A percentile compares a stretch with the other conserved stretches of the same genome.
These are phyloP conservation scores for Eurytoma californica DNA, from an alignment of 2,888 invertebrate genomes.

Conservation along the genomic window DNA sequence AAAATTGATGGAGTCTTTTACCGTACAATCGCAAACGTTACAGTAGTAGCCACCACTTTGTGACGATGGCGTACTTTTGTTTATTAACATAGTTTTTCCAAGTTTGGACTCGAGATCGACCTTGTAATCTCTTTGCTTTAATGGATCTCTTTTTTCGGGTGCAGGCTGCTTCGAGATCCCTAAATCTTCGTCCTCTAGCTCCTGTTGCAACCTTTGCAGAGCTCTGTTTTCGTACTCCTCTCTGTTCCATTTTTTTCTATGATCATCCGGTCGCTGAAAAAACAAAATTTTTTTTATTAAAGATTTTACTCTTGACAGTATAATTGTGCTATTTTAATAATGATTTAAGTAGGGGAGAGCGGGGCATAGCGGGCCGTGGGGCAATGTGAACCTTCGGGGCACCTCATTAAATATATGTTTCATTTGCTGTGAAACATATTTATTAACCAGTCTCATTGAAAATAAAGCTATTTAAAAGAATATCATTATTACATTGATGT, in stretches of 20 bases:
- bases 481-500: too few species aligned
- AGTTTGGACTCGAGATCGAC: constrained; percentile 98
- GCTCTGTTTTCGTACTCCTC: constrained; percentile 95
- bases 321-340: too few species aligned
- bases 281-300: background rate
- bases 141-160: constrained; percentile 90
- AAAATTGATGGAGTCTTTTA: constrained; percentile 99
- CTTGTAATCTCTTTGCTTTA: constrained; percentile 96
- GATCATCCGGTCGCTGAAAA: constrained; percentile 85
- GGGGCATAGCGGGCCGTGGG: too few species aligned
- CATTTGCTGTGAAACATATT: too few species aligned
- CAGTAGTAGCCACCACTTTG: constrained; percentile 99
- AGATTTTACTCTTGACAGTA: background rate
- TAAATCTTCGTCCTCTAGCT: constrained; percentile 83
- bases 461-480: too few species aligned
- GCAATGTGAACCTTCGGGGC: too few species aligned
- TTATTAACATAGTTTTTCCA: constrained; percentile 98
- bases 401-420: too few species aligned
- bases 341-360: too few species aligned
- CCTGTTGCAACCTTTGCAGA: constrained; percentile 86
- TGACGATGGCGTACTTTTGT: constrained; percentile 97
- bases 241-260: constrained; percentile 97
- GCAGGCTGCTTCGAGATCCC: constrained; percentile 82
- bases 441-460: too few species aligned
- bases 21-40: constrained; percentile 99